Percentiles rank a stretch among this genome's conserved stretches.
Conservation (phyloP, 2,797 vertebrate genomes). For the Harpagifer antarcticus region DNA sequence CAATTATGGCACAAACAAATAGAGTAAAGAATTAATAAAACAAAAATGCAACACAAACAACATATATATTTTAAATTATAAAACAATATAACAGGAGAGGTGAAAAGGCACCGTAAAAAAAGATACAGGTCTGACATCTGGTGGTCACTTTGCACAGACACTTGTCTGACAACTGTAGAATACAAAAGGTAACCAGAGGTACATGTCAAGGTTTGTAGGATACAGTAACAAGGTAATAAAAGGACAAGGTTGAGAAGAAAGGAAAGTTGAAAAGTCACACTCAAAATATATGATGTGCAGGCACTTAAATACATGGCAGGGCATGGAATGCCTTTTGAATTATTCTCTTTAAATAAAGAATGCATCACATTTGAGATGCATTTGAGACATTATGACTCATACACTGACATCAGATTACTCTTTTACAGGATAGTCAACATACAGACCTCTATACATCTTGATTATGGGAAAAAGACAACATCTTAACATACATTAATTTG, state of each 20-base stretch:
- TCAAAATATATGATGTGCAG: background rate
- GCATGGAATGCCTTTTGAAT: background rate
- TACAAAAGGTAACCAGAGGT: background rate
- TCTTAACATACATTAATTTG: background rate
- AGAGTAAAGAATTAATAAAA: background rate
- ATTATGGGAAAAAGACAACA: background rate
- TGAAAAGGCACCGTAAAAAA: background rate
- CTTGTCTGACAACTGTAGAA: background rate
- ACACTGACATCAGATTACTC: background rate
- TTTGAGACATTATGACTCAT: background rate
- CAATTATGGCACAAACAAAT: rapidly evolving
- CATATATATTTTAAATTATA: background rate
- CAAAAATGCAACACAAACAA: conserved; percentile 7
- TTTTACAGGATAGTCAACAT: background rate
- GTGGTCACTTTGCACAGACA: conserved; percentile 50
- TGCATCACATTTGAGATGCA: background rate
- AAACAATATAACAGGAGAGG: background rate
- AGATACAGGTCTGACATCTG: conserved; percentile 66
- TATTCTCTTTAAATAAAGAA: background rate
- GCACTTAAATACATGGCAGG: background rate
- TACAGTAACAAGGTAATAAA: background rate
- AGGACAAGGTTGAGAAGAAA: background rate
- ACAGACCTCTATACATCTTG: background rate
- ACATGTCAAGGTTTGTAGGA: background rate
- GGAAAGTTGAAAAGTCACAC: background rate